phyloP scores from a whole-genome alignment of 2,113 vertebrate genomes.

The Equus quagga region DNA sequence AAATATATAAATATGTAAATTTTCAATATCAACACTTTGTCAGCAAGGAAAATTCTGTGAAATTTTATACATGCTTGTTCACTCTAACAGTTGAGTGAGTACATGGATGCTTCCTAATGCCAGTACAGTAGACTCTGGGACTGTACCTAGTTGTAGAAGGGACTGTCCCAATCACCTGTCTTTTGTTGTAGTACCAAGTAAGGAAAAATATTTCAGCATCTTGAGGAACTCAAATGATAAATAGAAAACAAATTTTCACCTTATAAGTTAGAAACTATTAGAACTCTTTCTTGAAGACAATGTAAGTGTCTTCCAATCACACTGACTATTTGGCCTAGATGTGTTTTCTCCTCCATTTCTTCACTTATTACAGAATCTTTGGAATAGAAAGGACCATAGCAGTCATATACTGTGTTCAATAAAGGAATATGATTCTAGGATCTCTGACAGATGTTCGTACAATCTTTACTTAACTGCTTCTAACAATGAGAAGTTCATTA shows the following conservation, averaged over 20 bases:
- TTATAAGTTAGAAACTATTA: conserved; percentile 40
- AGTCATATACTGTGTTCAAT: background rate
- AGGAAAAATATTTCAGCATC: background rate
- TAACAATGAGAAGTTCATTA: background rate
- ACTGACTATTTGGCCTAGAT: background rate
- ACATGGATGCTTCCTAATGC: conserved; percentile 48
- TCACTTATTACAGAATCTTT: background rate
- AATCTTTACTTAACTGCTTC: background rate
- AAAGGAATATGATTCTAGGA: background rate
- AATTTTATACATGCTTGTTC: conserved; percentile 44
- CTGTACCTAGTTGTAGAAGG: conserved; percentile 6
- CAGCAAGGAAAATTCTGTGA: conserved; percentile 71
- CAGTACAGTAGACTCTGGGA: background rate
- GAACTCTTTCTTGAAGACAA: background rate
- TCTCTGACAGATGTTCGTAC: background rate
- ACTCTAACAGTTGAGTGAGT: conserved; percentile 65
- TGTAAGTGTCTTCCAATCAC: background rate
- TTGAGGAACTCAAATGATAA: background rate
- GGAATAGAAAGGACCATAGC: background rate
- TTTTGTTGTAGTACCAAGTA: background rate
- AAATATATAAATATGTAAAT: conserved; percentile 52
- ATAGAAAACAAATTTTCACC: background rate
- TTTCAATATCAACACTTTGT: conserved; percentile 61
- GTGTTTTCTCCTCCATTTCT: background rate
- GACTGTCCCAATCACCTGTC: background rate